Evolutionary conservation across 2,797 vertebrate genomes (phyloP), one percentile per base, ranked within the genome.

Genomic region (Naso thynnoides): DNA sequence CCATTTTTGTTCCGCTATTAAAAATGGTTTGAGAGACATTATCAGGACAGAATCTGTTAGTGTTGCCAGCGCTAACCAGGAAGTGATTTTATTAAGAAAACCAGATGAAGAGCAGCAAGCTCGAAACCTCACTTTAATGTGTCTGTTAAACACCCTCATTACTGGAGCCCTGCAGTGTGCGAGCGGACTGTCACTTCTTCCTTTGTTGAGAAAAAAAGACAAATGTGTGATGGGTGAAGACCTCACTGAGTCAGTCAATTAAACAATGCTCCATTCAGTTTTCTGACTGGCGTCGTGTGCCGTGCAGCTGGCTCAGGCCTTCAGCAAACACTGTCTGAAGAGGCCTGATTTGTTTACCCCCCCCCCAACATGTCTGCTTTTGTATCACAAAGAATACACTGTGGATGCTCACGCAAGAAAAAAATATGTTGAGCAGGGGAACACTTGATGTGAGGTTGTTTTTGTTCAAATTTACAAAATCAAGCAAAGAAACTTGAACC

Each of bases 181-280:
- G n/a, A n/a, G n/a, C n/a, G n/a, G n/a, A n/a, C n/a, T n/a, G n/a
- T n/a, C n/a, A n/a, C n/a, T n/a, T n/a, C n/a, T n/a, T n/a, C n/a
- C n/a, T n/a, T n/a, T 29, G 23, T 69, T 31, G 21, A 13, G 42
- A 58, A 26, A 15, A 59, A 39, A 36, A 47, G 53, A 68, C 53
- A 57, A 19, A 54, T 52, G 26, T 44, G 26, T 55, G 56, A 23
- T 4, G 31, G 11, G 14, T 29, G 16, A 26, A 36, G 50, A 14
- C 23, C 27, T 42, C 52, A 11, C 15, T 23, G 42, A 73, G 31
- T 27, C 53, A 13, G 59, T 44, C 68, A 23, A 49, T 72, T 44
- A 74, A 78, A 84, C 69, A 78, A 65, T 38, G 39, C 70, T 76
- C 21, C 68, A 24, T 81, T 81, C 41, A 78, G 53, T 50, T 36